phyloP scores from a whole-genome alignment of 2,113 vertebrate genomes.

The Ahaetulla prasina region DNA sequence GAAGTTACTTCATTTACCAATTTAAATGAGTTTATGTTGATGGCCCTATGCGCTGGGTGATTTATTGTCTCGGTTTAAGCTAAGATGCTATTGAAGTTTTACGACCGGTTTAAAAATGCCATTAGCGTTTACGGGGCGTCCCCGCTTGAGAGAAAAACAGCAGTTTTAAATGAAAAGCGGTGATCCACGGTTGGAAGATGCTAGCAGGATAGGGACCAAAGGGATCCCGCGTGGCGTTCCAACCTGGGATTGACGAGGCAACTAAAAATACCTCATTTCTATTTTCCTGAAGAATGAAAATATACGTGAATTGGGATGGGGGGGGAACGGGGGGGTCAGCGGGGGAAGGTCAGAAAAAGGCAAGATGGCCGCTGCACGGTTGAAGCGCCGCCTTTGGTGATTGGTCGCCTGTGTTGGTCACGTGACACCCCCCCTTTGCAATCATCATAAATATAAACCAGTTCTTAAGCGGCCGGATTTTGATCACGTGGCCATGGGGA shows the following conservation, averaged over 20 bases:
- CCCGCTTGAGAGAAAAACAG: neutral
- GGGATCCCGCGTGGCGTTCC: neutral
- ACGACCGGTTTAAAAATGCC: neutral
- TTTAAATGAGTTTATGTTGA: neutral
- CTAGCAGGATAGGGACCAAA: neutral
- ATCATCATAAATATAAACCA: no score
- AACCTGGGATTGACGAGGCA: neutral
- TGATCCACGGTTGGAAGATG: neutral
- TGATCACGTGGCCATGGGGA: no score
- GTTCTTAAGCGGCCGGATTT: no score
- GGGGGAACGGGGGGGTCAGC: neutral
- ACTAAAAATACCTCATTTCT: neutral
- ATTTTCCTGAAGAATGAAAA: neutral
- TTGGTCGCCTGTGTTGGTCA: no score
- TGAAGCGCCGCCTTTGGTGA: no score
- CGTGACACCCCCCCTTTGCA: no score
- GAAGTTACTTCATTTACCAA: neutral
- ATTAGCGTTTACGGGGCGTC: neutral
- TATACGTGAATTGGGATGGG: neutral
- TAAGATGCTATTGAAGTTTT: neutral
- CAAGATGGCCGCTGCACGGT: neutral
- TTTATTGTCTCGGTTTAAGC: neutral
- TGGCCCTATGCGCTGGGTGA: neutral
- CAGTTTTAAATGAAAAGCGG: neutral
- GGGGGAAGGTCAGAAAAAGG: neutral